These are phyloP conservation scores for Apis cerana DNA, from an alignment of 1,140 invertebrate genomes.

Conservation along the genomic window DNA sequence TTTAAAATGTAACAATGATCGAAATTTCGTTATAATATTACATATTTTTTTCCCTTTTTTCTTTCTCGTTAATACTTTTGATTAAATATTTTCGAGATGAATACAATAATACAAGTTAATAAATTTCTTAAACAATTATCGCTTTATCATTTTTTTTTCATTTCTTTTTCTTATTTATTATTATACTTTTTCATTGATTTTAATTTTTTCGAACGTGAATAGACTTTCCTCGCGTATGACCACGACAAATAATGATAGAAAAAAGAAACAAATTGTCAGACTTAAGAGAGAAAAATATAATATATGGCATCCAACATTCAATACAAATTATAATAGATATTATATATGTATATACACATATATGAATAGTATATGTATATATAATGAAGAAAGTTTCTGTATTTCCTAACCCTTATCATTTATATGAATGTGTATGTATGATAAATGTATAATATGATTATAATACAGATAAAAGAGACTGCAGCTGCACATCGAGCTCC, in stretches of 20 bases:
- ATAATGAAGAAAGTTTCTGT: constrained; percentile 43
- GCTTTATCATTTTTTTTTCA: no score
- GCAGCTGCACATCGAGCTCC: constrained; percentile 81
- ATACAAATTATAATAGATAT: constrained; percentile 69
- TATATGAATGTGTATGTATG: constrained; percentile 52
- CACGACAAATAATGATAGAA: constrained; percentile 67
- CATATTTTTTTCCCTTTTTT: background rate
- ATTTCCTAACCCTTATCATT: constrained; percentile 53
- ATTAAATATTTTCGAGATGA: background rate
- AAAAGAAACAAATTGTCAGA: constrained; percentile 60
- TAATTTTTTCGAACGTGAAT: constrained; percentile 40
- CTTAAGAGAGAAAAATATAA: constrained; percentile 65
- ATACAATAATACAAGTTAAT: no score
- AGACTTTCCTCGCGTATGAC: constrained; percentile 74
- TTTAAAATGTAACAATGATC: background rate
- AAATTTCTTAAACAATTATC: background rate
- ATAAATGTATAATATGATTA: constrained; percentile 59
- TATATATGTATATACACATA: constrained; percentile 37
- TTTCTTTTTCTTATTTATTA: background rate
- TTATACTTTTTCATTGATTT: background rate
- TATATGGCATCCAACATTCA: constrained; percentile 75
- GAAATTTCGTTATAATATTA: background rate
- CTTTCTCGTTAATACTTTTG: no score
- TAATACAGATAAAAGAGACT: constrained; percentile 76
- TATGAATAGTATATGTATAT: constrained; percentile 27